Evolutionary conservation across 2,113 vertebrate species (phyloP).

Genomic region (Lycocorax pyrrhopterus): DNA sequence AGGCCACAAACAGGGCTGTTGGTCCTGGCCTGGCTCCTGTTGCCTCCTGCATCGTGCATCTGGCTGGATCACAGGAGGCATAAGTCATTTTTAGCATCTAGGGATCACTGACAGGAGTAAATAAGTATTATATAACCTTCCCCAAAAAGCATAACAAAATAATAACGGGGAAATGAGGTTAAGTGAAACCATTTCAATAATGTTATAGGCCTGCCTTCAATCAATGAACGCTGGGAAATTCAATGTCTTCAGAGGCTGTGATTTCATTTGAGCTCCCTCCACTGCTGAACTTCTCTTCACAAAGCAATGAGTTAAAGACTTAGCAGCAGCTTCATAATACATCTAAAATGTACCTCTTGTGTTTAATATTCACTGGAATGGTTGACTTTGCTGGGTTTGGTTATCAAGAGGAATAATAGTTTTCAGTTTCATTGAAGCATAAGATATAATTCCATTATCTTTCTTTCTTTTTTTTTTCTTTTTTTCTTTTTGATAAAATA

Average conservation of each 20-base stretch:
- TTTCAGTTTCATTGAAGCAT: constrained; percentile 58
- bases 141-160: constrained; percentile 38
- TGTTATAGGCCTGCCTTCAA: neutral
- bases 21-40: neutral
- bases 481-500: constrained; percentile 17
- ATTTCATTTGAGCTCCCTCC: neutral
- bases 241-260: neutral
- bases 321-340: neutral
- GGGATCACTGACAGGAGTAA: neutral
- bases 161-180: constrained; percentile 16
- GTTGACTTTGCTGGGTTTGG: constrained; percentile 27
- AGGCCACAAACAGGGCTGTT: neutral
- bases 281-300: neutral
- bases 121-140: neutral
- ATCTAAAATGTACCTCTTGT: constrained; percentile 37
- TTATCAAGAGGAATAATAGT: constrained; percentile 30
- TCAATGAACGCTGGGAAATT: constrained; percentile 19
- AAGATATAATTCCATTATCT: constrained; percentile 38
- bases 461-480: neutral
- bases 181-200: constrained; percentile 38
- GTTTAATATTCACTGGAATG: constrained; percentile 38
- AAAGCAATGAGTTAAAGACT: constrained; percentile 38
- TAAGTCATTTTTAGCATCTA: neutral
- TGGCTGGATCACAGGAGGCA: neutral
- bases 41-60: neutral